Conservation (phyloP, 2,888 invertebrate species). For the Latrodectus elegans region DNA sequence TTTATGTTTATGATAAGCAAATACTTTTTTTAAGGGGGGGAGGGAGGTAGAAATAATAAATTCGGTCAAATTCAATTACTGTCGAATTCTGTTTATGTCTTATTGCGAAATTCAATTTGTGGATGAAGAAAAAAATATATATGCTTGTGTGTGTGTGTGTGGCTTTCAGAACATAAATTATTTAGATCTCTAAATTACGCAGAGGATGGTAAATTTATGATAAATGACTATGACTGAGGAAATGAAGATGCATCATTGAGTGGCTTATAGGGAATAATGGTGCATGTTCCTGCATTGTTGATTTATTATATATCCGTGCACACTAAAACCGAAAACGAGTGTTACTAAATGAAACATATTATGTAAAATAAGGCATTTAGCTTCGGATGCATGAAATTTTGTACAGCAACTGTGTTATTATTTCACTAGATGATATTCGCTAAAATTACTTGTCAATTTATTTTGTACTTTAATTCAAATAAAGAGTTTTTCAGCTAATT, state of each 20-base stretch:
- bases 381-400: too few relatives aligned
- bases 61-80: conserved; percentile 66
- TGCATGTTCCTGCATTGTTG: not conserved
- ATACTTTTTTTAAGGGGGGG: not conserved
- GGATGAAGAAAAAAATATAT: conserved; percentile 26
- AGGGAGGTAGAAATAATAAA: conserved; percentile 44
- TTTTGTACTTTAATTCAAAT: too few relatives aligned
- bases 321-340: too few relatives aligned
- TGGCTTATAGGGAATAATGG: conserved; percentile 4
- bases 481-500: too few relatives aligned
- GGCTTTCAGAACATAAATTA: conserved; percentile 45
- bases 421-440: too few relatives aligned
- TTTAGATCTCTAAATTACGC: conserved; percentile 30
- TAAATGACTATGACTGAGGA: conserved; percentile 38
- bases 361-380: too few relatives aligned
- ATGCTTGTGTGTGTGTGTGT: too few relatives aligned
- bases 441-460: too few relatives aligned
- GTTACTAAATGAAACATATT: too few relatives aligned
- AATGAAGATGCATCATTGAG: conserved; percentile 35
- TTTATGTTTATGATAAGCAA: conserved; percentile 44
- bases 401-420: too few relatives aligned
- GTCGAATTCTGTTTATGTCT: conserved; percentile 67
- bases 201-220: conserved; percentile 29
- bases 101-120: conserved; percentile 66
- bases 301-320: not conserved